Base-by-base conservation (phyloP, 1,140 invertebrate species). In the Leptopilina boulardi region DNA sequence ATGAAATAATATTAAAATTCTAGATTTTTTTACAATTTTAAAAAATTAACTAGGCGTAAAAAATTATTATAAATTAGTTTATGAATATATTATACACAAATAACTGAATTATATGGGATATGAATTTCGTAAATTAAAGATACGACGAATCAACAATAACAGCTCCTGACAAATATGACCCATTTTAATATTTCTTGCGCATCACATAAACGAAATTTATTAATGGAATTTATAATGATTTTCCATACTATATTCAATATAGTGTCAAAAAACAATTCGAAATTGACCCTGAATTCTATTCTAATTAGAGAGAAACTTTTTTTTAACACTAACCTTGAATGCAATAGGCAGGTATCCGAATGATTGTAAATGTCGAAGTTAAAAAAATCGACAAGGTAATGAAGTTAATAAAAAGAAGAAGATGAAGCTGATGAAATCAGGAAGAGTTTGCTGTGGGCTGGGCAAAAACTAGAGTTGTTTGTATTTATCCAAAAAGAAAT, bases 161-260 rank as follows among this genome's bases (percentile, higher is more conserved):
- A 30, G 26, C 23, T 66, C 59, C 15, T 30, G 26, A 66, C 59
- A 66, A 66, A 66, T 66, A 34, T 66, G 59, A 66, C 59, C 59
- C 23, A 66, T 30, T 66, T 66, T 30, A 66, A 34, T 30, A 30
- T 66, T 66, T 47, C 59, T 75, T 73, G 47, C 77, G 74, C 70
- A 75, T 79, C 70, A 13, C 30, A 74, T 76, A 59, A 51, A 18
- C 21, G 54, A 71, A 71, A 78, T 34, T 66, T 66, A 30, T 66
- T 30, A 30, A 8, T 26, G n/a, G 23, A 26, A 26, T 66, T 15
- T 26, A 30, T 30, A 30, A 51, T 51, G 15, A 51, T 51, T 51
- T 51, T 51, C n/a, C 21, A 23, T 23, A n/a, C n/a, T n/a, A n/a
- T 18, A n/a, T 30, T 66, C 26, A 13, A 30, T n/a, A n/a, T 30